These are phyloP conservation scores for Potamilus streckersoni DNA, from an alignment of 1,140 invertebrate species.

Conservation along the genomic window DNA sequence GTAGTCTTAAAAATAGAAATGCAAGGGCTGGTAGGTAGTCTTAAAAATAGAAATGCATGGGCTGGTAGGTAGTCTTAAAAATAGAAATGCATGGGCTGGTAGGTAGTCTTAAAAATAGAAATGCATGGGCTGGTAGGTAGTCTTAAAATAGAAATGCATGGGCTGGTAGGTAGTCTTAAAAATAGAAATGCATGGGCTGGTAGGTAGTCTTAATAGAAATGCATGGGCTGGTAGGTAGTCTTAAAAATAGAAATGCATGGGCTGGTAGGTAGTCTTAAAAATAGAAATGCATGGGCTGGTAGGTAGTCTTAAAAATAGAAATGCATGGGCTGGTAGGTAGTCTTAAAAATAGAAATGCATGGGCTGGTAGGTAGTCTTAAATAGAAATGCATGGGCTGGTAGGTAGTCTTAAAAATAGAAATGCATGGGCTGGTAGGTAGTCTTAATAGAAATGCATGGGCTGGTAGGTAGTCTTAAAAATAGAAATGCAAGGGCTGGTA, in stretches of 20 bases:
- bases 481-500: constrained; percentile 76
- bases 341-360: too few relatives aligned
- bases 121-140: constrained; percentile 73
- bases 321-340: constrained; percentile 73
- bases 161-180: constrained; percentile 69
- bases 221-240: constrained; percentile 72
- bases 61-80: constrained; percentile 69
- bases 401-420: constrained; percentile 27
- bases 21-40: constrained; percentile 71
- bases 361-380: constrained; percentile 70
- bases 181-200: too few relatives aligned
- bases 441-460: too few relatives aligned
- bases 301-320: constrained; percentile 27
- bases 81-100: too few relatives aligned
- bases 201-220: constrained; percentile 38
- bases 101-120: constrained; percentile 27
- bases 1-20: too few relatives aligned
- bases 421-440: constrained; percentile 73
- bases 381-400: too few relatives aligned
- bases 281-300: too few relatives aligned
- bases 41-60: too few relatives aligned
- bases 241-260: too few relatives aligned
- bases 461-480: constrained; percentile 68
- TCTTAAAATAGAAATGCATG: too few relatives aligned
- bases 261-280: constrained; percentile 69